Conservation (phyloP, 2,113 vertebrate genomes). For the Dolichallabes microphthalmus region DNA sequence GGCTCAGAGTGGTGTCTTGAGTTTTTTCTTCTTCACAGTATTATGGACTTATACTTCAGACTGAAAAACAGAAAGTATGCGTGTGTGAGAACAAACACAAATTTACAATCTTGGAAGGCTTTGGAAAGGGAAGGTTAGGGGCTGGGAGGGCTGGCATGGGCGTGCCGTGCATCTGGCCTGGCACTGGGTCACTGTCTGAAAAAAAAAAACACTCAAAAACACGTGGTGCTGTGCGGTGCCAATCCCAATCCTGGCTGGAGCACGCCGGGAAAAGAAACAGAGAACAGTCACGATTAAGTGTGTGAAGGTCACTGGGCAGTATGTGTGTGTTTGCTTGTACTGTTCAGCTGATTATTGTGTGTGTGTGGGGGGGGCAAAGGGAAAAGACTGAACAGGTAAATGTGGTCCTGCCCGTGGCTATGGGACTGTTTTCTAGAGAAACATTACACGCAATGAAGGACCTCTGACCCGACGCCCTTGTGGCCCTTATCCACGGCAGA, state of each 20-base stretch:
- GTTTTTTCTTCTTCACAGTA: constrained; percentile 1
- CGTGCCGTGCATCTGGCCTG: constrained; percentile 33
- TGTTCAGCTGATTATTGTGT: constrained; percentile 1
- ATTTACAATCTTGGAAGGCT: constrained; percentile 44
- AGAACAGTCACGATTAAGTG: neutral
- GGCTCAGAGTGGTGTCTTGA: constrained; percentile 20
- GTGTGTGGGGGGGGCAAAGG: neutral
- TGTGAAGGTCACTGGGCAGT: neutral
- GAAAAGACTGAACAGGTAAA: neutral
- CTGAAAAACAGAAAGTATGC: neutral
- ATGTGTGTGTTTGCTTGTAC: neutral
- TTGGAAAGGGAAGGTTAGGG: constrained; percentile 5
- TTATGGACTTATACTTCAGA: neutral
- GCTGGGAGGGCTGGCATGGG: constrained; percentile 39
- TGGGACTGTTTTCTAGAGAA: constrained; percentile 8
- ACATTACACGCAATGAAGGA: constrained; percentile 35
- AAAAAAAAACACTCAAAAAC: constrained; percentile 22
- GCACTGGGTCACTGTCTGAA: constrained; percentile 41
- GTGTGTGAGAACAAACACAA: constrained; percentile 44
- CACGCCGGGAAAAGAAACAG: constrained; percentile 5
- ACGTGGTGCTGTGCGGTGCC: constrained; percentile 1
- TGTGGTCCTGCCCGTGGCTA: neutral
- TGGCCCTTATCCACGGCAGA: constrained; percentile 10
- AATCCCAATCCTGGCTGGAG: constrained; percentile 1
- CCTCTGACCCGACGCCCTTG: constrained; percentile 30